These are phyloP conservation scores for Berghia stephanieae DNA, from an alignment of 1,140 invertebrate species.

Conservation along the genomic window DNA sequence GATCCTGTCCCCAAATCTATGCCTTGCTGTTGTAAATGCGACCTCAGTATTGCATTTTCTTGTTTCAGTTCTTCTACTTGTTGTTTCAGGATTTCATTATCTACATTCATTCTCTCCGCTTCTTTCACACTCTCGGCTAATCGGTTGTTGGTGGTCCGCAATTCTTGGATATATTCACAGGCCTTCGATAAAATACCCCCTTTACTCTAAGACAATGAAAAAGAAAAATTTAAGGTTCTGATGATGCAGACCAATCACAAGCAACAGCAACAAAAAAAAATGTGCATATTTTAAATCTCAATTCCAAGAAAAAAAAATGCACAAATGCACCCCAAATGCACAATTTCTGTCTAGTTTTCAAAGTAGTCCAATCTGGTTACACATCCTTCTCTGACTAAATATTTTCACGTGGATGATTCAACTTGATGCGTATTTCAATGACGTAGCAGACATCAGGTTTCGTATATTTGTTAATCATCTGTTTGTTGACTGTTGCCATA, in stretches of 20 bases:
- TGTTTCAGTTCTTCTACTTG: conserved; percentile 73
- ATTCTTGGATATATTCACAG: conserved; percentile 92
- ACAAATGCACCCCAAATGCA: no score
- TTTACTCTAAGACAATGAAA: conserved; percentile 79
- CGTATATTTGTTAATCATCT: no score
- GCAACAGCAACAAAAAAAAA: no score
- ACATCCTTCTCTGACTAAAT: no score
- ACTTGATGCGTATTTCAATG: no score
- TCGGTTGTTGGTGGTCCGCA: conserved; percentile 80
- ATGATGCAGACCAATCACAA: background rate
- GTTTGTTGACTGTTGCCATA: no score
- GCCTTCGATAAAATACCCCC: conserved; percentile 95
- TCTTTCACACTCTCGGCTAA: conserved; percentile 73
- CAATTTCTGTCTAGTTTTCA: no score
- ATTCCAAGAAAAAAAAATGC: no score
- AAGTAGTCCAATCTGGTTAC: no score
- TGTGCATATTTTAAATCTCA: no score
- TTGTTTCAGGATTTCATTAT: conserved; percentile 71
- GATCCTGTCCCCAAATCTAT: conserved; percentile 40
- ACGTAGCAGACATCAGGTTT: no score
- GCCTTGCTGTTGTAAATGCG: conserved; percentile 68
- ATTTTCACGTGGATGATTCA: no score
- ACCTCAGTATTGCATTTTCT: conserved; percentile 72
- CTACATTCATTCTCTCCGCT: conserved; percentile 72
- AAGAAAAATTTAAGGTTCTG: conserved; percentile 9